Evolutionary conservation across 2,797 vertebrate species (phyloP), one percentile per base, ranked within the genome.

Genomic region (Mus minutoides): DNA sequence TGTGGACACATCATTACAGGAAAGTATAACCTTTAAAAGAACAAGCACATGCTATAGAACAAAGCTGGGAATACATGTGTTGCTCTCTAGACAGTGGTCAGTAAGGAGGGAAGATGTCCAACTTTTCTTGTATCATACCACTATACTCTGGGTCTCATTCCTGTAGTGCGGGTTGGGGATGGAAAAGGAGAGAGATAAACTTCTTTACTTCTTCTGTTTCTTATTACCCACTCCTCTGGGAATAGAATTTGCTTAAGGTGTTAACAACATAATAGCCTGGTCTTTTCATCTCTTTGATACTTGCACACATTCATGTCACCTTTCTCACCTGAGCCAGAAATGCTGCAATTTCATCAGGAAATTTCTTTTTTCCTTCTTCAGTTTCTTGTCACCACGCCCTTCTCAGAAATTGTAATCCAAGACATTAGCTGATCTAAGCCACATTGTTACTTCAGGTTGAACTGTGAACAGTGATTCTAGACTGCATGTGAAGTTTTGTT

Each of bases 391-490:
- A 94, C 94, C 97, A 96, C 95, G 95, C 96, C 97, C 94, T 96
- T 94, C 91, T 87, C 29, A 96, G 95, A 91, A 97, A 98, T 96
- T 95, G 95, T 94, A 97, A 97, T 84, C 84, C 40, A 85, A 96
- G 93, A 94, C 67, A 58, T 84, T 92, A 91, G 84, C 87, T 97
- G 84, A 96, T 96, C 87, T 92, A 94, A 96, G 86, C 85, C 96
- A 96, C n/a, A 82, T 92, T 96, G n/a, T 82, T 84, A 82, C 12
- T 96, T 92, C 73, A 19, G 93, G 94, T 96, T 95, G 88, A 96
- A 56, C 64, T 97, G 2, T 85, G 94, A 96, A 96, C 58, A 97
- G 92, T 78, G 17, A 95, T 58, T 52, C 54, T 84, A 89, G 56
- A 69, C 31, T 76, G 90, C 34, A 87, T 37, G 52, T 76, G 16